Evolutionary conservation across 2,797 vertebrate genomes (phyloP), one percentile per base, ranked within the genome.

Genomic region (Buphagus erythrorhynchus): DNA sequence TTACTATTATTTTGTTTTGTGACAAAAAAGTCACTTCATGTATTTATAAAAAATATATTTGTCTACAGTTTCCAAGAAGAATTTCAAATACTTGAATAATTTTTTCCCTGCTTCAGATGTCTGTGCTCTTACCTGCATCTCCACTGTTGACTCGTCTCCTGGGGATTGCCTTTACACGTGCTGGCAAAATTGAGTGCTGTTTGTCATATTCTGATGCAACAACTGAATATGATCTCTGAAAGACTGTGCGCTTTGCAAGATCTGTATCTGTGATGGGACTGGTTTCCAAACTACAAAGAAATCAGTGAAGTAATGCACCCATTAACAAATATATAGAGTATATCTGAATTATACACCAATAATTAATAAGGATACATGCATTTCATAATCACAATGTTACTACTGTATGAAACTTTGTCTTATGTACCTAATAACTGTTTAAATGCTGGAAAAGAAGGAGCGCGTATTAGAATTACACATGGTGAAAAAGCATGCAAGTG

Each of bases 201-300:
- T 99, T 99, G 97, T 99, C 99, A 80, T 99, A 99, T 91, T 99
- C 99, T 3, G 99, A 99, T 46, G 99, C 99, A 33, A 99, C 99
- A 35, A 99, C 99, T 2, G 99, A 99, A 71, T 99, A 99, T 2
- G 99, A 99, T 86, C 99, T 98, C 96, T 99, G 99, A 95, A 99
- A 99, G 88, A 99, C 99, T 2, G 99, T 99, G 22, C 99, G 99
- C 95, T 99, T 99, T 2, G 99, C 98, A 5, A 99, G 99, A 87
- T 99, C 99, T 36, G 99, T 99, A 95, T 99, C 99, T 86, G 99
- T 99, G 97, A 99, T 99, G 10, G 99, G 99, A 84, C 99, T 99
- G 38, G 99, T 99, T 98, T 99, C 99, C 82, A 99, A 98, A 97
- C 99, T 99, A 87, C 5, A 67, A 95, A 84, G 62, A 92, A 26